Conservation (phyloP, 1,140 invertebrate genomes). For the Megalonaias nervosa region DNA sequence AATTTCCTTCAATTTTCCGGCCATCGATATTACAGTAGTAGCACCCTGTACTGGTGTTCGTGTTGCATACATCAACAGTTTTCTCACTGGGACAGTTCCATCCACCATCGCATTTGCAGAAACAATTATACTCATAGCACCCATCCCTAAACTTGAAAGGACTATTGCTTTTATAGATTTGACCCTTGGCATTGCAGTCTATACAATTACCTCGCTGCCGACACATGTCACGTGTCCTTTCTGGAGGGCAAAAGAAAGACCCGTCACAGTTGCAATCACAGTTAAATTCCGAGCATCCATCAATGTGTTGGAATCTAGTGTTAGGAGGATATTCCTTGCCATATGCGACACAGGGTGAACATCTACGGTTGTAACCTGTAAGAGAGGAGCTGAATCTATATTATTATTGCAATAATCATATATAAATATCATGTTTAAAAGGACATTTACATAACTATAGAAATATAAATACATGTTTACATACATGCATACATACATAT, state of each 20-base stretch:
- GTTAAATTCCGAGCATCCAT: constrained; percentile 26
- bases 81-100: constrained; percentile 41
- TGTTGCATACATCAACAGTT: not conserved
- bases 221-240: constrained; percentile 10
- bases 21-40: constrained; percentile 40
- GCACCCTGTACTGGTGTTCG: constrained; percentile 13
- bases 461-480: not conserved
- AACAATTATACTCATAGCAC: constrained; percentile 46
- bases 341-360: constrained; percentile 7
- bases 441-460: not conserved
- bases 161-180: constrained; percentile 23
- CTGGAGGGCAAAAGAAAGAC: constrained; percentile 23
- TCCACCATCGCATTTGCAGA: constrained; percentile 48
- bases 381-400: no score
- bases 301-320: constrained; percentile 11
- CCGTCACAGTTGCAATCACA: constrained; percentile 24
- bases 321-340: constrained; percentile 6
- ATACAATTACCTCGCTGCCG: not conserved
- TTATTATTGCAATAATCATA: not conserved
- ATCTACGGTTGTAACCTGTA: not conserved
- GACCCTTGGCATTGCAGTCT: constrained; percentile 8
- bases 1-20: constrained; percentile 35
- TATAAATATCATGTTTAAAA: not conserved
- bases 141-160: constrained; percentile 41
- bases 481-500: constrained; percentile 1